Percentiles rank a stretch among this genome's conserved stretches.
Conservation (phyloP, 2,888 invertebrate species). For the Limnephilus auricula region DNA sequence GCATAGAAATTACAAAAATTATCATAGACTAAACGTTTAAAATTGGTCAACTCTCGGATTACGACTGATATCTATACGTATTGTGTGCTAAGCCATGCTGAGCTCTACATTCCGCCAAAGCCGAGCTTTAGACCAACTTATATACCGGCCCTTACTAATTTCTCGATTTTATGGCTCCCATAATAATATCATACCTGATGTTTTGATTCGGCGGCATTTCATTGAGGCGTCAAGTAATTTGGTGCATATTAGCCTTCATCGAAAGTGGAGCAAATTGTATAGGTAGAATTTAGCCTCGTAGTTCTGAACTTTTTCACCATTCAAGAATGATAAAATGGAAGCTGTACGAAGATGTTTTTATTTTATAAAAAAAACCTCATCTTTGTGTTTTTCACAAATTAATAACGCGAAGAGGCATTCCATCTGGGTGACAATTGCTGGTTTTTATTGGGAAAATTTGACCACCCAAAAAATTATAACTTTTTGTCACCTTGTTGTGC, state of each 20-base stretch:
- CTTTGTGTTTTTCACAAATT: neutral
- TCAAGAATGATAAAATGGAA: neutral
- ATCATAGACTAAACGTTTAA: too few species aligned
- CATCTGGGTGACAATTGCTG: neutral
- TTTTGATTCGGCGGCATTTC: conserved; percentile 55
- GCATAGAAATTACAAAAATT: too few species aligned
- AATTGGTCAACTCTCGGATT: too few species aligned
- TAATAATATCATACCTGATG: conserved; percentile 40
- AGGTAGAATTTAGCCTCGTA: neutral
- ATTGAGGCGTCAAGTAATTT: conserved; percentile 57
- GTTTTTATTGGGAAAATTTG: neutral
- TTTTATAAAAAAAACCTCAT: neutral
- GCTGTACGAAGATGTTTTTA: neutral
- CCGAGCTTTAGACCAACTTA: too few species aligned
- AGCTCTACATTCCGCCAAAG: too few species aligned
- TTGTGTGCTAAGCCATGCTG: too few species aligned
- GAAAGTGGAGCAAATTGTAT: conserved; percentile 32
- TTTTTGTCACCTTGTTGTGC: neutral
- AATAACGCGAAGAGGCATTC: neutral
- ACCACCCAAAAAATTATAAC: neutral
- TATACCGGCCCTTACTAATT: conserved; percentile 52
- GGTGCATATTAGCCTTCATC: conserved; percentile 55
- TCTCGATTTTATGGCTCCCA: conserved; percentile 46
- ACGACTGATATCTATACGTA: too few species aligned
- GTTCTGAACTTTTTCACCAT: neutral